Conservation (phyloP, 2,797 vertebrate species). For the Cottoperca gobio region DNA sequence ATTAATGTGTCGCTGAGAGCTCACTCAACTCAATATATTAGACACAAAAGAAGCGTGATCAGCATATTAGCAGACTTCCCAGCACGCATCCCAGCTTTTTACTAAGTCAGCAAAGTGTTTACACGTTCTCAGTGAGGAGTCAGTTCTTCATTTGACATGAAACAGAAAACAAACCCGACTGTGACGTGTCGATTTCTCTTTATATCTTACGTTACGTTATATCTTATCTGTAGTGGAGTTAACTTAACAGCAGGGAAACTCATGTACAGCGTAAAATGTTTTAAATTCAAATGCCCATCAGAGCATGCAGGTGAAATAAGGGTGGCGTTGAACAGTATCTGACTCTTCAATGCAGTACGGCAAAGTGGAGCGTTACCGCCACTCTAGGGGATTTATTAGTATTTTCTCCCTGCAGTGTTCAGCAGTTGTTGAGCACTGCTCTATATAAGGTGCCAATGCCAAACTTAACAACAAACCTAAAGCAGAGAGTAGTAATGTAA, state of each 20-base stretch:
- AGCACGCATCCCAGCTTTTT: no score
- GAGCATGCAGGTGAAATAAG: background rate
- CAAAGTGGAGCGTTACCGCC: background rate
- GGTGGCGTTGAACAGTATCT: background rate
- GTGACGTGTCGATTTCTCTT: no score
- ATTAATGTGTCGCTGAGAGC: background rate
- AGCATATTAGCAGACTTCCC: no score
- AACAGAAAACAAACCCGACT: no score
- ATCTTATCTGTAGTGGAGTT: no score
- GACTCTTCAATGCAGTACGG: no score
- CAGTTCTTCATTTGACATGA: no score
- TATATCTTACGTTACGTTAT: no score
- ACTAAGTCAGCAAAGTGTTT: no score
- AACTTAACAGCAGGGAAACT: no score
- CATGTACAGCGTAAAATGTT: background rate
- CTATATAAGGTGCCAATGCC: background rate
- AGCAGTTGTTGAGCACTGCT: background rate
- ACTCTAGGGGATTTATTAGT: background rate
- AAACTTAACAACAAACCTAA: constrained; percentile 3
- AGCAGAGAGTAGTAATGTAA: constrained; percentile 1
- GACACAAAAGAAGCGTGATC: background rate
- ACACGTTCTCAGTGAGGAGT: no score
- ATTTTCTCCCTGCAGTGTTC: background rate
- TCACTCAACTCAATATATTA: background rate
- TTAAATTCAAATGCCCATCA: background rate